phyloP scores from a whole-genome alignment of 2,797 vertebrate genomes.

The Sebastes variabilis region DNA sequence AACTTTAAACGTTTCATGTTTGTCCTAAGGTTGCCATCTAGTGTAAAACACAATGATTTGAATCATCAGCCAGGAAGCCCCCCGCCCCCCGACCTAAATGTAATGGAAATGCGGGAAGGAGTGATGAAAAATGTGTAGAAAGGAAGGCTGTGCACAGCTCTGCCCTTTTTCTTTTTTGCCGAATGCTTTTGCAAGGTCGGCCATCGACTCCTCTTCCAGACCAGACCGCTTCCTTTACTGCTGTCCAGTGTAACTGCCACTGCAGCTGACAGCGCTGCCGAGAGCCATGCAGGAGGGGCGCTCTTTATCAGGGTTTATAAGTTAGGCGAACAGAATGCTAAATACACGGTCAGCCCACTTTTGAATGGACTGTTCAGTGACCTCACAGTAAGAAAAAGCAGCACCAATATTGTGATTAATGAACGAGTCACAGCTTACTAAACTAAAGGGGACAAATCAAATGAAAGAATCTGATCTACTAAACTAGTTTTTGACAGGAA shows the following conservation, averaged over 20 bases:
- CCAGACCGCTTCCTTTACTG: neutral
- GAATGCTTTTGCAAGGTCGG: neutral
- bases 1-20: too few species aligned
- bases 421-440: neutral
- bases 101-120: neutral
- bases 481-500: neutral
- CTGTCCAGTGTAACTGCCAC: neutral
- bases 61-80: neutral
- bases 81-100: neutral
- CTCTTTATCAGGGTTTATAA: neutral
- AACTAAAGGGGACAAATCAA: neutral
- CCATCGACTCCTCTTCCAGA: neutral
- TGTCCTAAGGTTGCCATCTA: neutral
- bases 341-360: neutral
- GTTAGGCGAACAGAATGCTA: neutral
- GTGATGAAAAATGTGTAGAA: neutral
- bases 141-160: neutral
- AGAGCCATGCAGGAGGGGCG: neutral
- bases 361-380: neutral
- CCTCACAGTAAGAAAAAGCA: neutral
- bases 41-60: neutral
- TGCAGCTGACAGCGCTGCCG: neutral
- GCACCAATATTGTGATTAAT: neutral
- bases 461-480: neutral
- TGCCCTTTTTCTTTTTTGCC: too few species aligned